These are phyloP conservation scores for Drosophila hamatofila DNA, from an alignment of 2,888 invertebrate genomes.

Conservation along the genomic window DNA sequence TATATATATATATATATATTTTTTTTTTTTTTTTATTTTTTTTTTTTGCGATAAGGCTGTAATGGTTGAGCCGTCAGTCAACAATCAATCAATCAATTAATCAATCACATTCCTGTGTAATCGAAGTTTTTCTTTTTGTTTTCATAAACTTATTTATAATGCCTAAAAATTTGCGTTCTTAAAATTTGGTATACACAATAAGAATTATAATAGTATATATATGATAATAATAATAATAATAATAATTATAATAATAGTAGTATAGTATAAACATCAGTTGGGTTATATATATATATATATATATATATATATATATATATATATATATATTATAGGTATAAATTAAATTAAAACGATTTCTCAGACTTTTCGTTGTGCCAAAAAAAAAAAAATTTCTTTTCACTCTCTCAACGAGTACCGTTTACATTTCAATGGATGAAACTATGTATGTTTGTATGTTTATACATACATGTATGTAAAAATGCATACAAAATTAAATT, in stretches of 20 bases:
- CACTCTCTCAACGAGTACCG: slow-evolving; percentile 36
- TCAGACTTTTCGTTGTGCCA: slow-evolving; percentile 78
- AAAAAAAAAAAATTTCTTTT: slow-evolving; percentile 54
- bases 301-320: slow-evolving; percentile 28
- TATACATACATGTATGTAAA: slow-evolving; percentile 15
- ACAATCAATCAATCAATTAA: slow-evolving; percentile 34
- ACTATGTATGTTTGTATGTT: slow-evolving; percentile 10
- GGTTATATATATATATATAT: slow-evolving; percentile 29
- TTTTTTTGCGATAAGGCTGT: slow-evolving; percentile 32
- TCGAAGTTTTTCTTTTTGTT: slow-evolving; percentile 19
- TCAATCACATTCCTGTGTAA: slow-evolving; percentile 48
- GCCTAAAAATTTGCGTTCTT: slow-evolving; percentile 31
- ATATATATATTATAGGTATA: too few species aligned
- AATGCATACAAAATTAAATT: slow-evolving; percentile 49
- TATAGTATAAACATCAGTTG: slow-evolving; percentile 44
- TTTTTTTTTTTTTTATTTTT: too few species aligned
- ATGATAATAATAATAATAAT: slow-evolving; percentile 19
- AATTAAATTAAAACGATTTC: slow-evolving; percentile 67
- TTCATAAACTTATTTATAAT: slow-evolving; percentile 11
- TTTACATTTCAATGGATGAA: slow-evolving; percentile 4
- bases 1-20: slow-evolving; percentile 9
- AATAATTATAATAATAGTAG: slow-evolving; percentile 27
- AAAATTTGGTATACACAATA: slow-evolving; percentile 54
- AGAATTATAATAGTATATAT: slow-evolving; percentile 19
- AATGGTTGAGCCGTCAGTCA: slow-evolving; percentile 34